phyloP scores from a whole-genome alignment of 2,888 invertebrate genomes.

The Conomelus anceps region DNA sequence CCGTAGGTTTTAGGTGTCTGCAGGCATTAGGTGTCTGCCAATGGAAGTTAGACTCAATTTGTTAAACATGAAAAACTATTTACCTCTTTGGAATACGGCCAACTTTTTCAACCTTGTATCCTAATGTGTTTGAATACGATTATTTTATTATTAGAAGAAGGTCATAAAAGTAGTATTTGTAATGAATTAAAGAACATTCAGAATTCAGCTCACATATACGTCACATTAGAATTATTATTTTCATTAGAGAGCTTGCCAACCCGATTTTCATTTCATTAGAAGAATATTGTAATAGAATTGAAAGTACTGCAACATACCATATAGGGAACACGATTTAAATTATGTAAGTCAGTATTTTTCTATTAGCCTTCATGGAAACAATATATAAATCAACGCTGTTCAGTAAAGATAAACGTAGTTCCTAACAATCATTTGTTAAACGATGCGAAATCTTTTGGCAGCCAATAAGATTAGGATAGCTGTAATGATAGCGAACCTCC shows the following conservation, averaged over 20 bases:
- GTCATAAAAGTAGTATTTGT: neutral
- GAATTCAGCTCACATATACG: neutral
- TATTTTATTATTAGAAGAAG: neutral
- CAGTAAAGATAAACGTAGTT: too few species aligned
- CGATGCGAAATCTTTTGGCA: too few species aligned
- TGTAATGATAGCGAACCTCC: too few species aligned
- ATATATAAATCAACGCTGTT: neutral
- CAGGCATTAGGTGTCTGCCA: neutral
- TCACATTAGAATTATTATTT: neutral
- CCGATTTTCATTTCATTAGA: neutral
- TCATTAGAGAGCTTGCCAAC: neutral
- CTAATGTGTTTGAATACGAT: neutral
- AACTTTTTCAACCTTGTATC: neutral
- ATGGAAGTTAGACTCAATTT: neutral
- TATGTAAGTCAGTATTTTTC: neutral
- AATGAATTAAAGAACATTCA: neutral
- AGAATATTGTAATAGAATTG: too few species aligned
- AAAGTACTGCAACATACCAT: neutral
- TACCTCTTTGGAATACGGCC: neutral
- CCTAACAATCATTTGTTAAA: too few species aligned
- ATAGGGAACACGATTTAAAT: neutral
- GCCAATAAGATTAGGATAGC: too few species aligned
- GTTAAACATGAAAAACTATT: neutral
- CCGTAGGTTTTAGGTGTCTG: too few species aligned
- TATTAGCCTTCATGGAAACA: neutral